Evolutionary conservation across 1,140 invertebrate species (phyloP).

Genomic region (Ceratitis capitata): DNA sequence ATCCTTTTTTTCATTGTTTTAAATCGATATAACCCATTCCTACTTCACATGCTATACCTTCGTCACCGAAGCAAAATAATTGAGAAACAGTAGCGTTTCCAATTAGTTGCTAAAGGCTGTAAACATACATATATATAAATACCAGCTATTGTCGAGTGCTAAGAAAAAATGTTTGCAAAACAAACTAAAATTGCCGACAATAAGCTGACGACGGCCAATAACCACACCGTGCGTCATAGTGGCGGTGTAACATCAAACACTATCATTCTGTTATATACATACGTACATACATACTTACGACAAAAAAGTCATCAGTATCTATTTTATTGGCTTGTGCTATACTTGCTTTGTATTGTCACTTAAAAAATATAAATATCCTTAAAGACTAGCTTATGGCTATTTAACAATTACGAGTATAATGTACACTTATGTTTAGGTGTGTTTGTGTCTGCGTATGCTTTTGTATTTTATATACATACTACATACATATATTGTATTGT

Average conservation of each 20-base stretch:
- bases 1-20: no score
- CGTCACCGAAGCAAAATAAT: no score
- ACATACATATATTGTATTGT: no score
- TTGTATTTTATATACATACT: no score
- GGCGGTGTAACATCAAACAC: slow-evolving; percentile 25
- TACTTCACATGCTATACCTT: no score
- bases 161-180: neutral
- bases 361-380: slow-evolving; percentile 36
- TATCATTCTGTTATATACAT: slow-evolving; percentile 6
- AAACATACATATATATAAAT: neutral
- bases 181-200: slow-evolving; percentile 9
- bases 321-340: slow-evolving; percentile 36
- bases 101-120: neutral
- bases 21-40: no score
- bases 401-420: neutral
- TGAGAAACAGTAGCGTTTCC: neutral
- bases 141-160: neutral
- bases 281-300: neutral
- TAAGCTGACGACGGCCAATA: neutral
- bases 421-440: neutral
- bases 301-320: slow-evolving; percentile 32
- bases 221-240: neutral
- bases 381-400: slow-evolving; percentile 12
- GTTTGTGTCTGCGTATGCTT: neutral
- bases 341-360: slow-evolving; percentile 33